phyloP scores from a whole-genome alignment of 2,113 vertebrate genomes.

The Semnopithecus entellus region DNA sequence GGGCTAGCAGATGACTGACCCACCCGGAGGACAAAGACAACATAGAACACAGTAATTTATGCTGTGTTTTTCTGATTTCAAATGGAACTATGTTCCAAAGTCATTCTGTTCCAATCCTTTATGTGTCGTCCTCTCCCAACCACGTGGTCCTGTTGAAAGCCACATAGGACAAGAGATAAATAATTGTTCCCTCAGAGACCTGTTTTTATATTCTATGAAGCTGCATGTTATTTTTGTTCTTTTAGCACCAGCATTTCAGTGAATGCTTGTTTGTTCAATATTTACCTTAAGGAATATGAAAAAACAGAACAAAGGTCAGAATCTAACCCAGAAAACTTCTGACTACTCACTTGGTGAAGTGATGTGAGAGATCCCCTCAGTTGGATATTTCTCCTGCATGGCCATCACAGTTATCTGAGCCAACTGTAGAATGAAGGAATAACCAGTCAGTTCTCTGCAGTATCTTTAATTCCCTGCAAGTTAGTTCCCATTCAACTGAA shows the following conservation, averaged over 20 bases:
- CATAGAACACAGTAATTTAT: slow-evolving; percentile 53
- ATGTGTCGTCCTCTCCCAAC: slow-evolving; percentile 2
- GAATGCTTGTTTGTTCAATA: slow-evolving; percentile 34
- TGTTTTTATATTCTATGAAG: slow-evolving; percentile 22
- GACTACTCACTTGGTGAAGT: slow-evolving; percentile 72
- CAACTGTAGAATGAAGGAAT: slow-evolving; percentile 55
- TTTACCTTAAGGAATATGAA: slow-evolving; percentile 43
- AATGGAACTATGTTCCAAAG: slow-evolving; percentile 56
- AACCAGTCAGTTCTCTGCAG: not conserved
- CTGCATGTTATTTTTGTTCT: slow-evolving; percentile 22
- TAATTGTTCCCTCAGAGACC: not conserved
- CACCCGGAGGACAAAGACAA: slow-evolving; percentile 28
- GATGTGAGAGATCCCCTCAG: slow-evolving; percentile 76
- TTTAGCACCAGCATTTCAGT: slow-evolving; percentile 44
- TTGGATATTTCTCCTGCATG: slow-evolving; percentile 79
- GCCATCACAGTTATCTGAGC: slow-evolving; percentile 75
- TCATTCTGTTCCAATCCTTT: slow-evolving; percentile 55
- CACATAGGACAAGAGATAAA: slow-evolving; percentile 21
- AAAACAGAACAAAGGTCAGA: slow-evolving; percentile 17
- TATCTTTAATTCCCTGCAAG: slow-evolving; percentile 12
- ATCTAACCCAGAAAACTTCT: slow-evolving; percentile 44
- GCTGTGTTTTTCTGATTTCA: slow-evolving; percentile 59
- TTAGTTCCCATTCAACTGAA: not conserved
- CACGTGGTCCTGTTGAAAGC: slow-evolving; percentile 42
- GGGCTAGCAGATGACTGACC: slow-evolving; percentile 47